These are phyloP conservation scores for Lacerta agilis DNA, from an alignment of 2,797 vertebrate genomes.

Conservation along the genomic window DNA sequence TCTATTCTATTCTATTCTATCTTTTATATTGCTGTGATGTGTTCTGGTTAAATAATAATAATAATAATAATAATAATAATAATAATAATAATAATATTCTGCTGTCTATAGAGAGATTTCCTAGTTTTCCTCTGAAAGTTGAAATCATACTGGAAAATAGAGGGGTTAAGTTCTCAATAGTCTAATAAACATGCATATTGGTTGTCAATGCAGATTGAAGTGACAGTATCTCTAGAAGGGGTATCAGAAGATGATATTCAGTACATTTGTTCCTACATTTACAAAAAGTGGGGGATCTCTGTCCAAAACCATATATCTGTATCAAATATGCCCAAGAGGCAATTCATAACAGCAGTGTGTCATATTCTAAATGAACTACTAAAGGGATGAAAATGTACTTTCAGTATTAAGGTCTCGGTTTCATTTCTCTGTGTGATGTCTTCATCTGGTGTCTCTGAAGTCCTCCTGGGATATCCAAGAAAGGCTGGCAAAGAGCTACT, in stretches of 20 bases:
- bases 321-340: constrained; percentile 11
- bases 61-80: too few species aligned
- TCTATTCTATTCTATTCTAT: too few species aligned
- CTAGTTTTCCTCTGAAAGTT: not conserved
- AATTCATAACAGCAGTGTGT: not conserved
- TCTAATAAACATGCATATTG: not conserved
- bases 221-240: not conserved
- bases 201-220: not conserved
- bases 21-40: too few species aligned
- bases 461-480: not conserved
- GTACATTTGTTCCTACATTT: not conserved
- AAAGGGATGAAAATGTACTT: constrained; percentile 14
- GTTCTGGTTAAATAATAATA: too few species aligned
- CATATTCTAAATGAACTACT: constrained; percentile 13
- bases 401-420: not conserved
- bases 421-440: not conserved
- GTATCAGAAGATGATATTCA: not conserved
- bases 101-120: not conserved
- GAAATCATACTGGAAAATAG: not conserved
- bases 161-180: not conserved
- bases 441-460: not conserved
- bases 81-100: too few species aligned
- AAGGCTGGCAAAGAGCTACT: constrained; percentile 13
- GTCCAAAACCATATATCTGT: constrained; percentile 1
- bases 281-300: not conserved